These are phyloP conservation scores for Lepeophtheirus salmonis DNA, from an alignment of 1,140 invertebrate species.

Conservation along the genomic window DNA sequence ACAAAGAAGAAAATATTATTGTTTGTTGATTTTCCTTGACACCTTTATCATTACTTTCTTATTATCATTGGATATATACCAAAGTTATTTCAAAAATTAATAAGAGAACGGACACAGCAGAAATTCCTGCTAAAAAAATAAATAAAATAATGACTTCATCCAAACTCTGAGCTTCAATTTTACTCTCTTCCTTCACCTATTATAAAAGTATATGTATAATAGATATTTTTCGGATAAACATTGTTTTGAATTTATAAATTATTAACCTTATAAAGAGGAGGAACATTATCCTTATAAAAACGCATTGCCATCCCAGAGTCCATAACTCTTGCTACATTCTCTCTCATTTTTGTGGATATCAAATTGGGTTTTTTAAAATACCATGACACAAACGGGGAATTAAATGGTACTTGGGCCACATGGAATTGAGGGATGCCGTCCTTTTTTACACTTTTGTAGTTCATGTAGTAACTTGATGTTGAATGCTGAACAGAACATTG, in stretches of 20 bases:
- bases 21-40: too few relatives aligned
- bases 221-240: background rate
- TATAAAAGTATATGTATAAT: background rate
- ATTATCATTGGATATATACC: too few relatives aligned
- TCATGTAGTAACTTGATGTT: background rate
- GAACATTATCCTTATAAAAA: background rate
- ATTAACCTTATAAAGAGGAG: background rate
- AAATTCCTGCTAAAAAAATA: background rate
- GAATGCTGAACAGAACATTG: background rate
- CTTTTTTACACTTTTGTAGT: background rate
- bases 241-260: background rate
- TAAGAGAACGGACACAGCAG: background rate
- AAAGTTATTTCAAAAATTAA: background rate
- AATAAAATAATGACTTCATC: background rate
- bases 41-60: too few relatives aligned
- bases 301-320: background rate
- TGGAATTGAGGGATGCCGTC: background rate
- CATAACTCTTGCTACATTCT: background rate
- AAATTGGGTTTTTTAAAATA: background rate
- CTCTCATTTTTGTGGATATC: background rate
- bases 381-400: background rate
- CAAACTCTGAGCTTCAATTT: background rate
- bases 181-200: background rate
- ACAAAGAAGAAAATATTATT: too few relatives aligned
- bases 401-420: background rate